Conservation (phyloP, 2,797 vertebrate species). For the Lagodon rhomboides region DNA sequence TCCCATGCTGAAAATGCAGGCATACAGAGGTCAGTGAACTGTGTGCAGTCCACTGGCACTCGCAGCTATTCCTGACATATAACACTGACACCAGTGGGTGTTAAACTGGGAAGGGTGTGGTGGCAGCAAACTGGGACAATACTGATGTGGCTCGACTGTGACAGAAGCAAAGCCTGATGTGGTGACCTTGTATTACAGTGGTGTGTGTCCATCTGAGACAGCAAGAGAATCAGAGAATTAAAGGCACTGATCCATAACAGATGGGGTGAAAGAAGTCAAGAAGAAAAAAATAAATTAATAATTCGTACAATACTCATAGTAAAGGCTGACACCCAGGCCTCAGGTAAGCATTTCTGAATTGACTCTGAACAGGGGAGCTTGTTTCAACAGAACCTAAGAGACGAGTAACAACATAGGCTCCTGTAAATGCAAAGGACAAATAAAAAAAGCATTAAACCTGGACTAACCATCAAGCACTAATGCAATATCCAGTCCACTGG, state of each 20-base stretch:
- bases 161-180: constrained; percentile 24
- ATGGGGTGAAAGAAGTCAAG: constrained; percentile 12
- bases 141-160: constrained; percentile 23
- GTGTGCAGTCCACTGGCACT: constrained; percentile 8
- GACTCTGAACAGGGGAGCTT: constrained; percentile 1
- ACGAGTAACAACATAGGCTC: not conserved
- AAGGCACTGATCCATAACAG: constrained; percentile 4
- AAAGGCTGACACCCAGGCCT: constrained; percentile 3
- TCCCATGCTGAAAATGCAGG: constrained; percentile 24
- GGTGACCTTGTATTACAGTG: constrained; percentile 43
- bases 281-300: not conserved
- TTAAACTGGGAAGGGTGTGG: constrained; percentile 38
- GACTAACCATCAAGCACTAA: constrained; percentile 1
- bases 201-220: constrained; percentile 17
- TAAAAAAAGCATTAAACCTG: constrained; percentile 24
- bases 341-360: not conserved
- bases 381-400: constrained; percentile 8
- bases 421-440: constrained; percentile 14
- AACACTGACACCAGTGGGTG: constrained; percentile 31
- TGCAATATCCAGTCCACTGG: constrained; percentile 12
- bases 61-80: constrained; percentile 69
- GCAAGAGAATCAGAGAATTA: constrained; percentile 20
- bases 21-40: constrained; percentile 38
- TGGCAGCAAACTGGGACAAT: constrained; percentile 12
- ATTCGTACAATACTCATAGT: not conserved